Evolutionary conservation across 2,888 invertebrate species (phyloP), one percentile per base, ranked within the genome.

Genomic region (Sarcophaga caerulescens): DNA sequence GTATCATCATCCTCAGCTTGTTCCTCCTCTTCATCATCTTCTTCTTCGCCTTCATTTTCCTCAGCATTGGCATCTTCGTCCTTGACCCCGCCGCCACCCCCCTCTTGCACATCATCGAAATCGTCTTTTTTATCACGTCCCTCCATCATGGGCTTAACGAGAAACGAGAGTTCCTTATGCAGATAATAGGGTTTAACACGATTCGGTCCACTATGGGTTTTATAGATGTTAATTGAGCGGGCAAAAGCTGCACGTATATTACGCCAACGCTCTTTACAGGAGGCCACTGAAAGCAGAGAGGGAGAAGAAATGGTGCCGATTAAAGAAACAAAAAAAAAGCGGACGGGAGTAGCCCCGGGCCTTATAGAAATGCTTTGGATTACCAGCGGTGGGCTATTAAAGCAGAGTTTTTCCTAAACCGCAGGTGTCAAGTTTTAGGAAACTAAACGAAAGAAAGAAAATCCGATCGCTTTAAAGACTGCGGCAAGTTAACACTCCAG

Each of bases 181-280:
- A 92, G 87, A 78, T 92, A 92, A 62, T 92, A 92, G 0, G 90
- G 91, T 52, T 91, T 91, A 17, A 91, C 88, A 44, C 91, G 90
- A 86, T 91, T 91, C 10, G 91, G 89, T 4, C 89, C 89, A 57
- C 88, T 85, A 23, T 85, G 87, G 0, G 89, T 88, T 80, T 90
- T 90, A 65, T 90, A 89, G 25, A 90, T 89, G 47, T 90, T 90
- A 25, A 89, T 88, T 11, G 90, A 90, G 14, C 89, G 89, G 8
- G 90, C 89, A 74, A 88, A 90, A 5, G 90, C 90, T 10, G 90
- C 89, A 4, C 90, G 89, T 8, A 90, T 89, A 70, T 90, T 90
- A 4, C 89, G 89, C 89, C 90, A 90, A 17, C 90, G 89, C 80
- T 89, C 89, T 19, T 89, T 90, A 70, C 90, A 90, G 0, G 90